Evolutionary conservation across 2,888 invertebrate genomes (phyloP), one percentile per base, ranked within the genome.

Genomic region (Eupithecia pulchellata): DNA sequence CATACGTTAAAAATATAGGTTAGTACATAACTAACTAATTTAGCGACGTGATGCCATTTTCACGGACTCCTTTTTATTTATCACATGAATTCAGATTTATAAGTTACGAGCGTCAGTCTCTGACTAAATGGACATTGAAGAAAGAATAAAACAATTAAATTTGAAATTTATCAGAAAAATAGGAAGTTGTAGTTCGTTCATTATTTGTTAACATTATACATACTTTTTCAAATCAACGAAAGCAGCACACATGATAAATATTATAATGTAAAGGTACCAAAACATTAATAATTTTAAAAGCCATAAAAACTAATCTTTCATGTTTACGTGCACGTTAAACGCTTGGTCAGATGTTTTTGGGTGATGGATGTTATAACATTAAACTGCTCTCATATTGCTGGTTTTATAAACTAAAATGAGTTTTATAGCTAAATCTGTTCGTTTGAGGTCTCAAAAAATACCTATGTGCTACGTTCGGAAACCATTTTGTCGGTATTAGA

Each of bases 221-320:
- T 29, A 57, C 29, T 57, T 17, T 57, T 29, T 17, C 8, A n/a
- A 29, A 57, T 25, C 2, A 52, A 52, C 39, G 39, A 39, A 39
- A 39, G 42, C 42, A 9, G 20, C 20, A 20, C 42, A 47, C 25
- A 13, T 52, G 52, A 52, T 52, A 25, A 52, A 52, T 52, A 52
- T 52, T 52, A 52, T 47, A 47, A 47, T 25, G 20, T 25, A 25
- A 20, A 57, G 42, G 14, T 17, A 30, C 30, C 30, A 32, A n/a
- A 30, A 60, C 58, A 30, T 60, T n/a, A 2, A 60, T 32, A 60
- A 60, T 29, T 60, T 60, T 61, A 29, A 64, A 64, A 63, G n/a
- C 13, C 30, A 34, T 61, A 64, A 69, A 66, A 55, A 55, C 20
- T 4, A 58, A 69, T 69, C 65, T 69, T 69, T 69, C 65, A 69